Conservation (phyloP, 1,140 invertebrate genomes). For the Papilio aristodemus region DNA sequence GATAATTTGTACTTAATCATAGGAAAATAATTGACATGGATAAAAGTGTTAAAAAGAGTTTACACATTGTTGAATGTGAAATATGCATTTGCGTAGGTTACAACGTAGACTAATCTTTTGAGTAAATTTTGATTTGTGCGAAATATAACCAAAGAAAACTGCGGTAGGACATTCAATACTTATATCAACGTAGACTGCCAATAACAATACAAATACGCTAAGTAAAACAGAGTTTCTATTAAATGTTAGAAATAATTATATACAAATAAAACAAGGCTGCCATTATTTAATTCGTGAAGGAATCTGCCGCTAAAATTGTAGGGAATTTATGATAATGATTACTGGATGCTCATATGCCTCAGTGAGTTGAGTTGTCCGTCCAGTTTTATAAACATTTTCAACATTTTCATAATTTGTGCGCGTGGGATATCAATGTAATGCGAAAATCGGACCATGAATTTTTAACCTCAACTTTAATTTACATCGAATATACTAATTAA, state of each 20-base stretch:
- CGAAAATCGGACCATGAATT: background rate
- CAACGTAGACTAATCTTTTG: conserved; percentile 2
- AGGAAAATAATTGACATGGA: background rate
- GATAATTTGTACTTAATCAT: conserved; percentile 30
- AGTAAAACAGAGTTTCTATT: conserved; percentile 54
- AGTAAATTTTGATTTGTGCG: conserved; percentile 26
- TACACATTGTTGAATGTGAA: conserved; percentile 9
- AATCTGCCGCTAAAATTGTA: conserved; percentile 38
- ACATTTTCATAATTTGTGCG: conserved; percentile 52
- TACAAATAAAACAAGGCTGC: conserved; percentile 63
- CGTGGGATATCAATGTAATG: conserved; percentile 35
- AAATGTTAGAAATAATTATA: conserved; percentile 58
- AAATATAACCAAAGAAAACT: conserved; percentile 64
- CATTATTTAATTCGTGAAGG: conserved; percentile 52
- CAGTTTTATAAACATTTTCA: conserved; percentile 77
- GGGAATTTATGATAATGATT: conserved; percentile 40
- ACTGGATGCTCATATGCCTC: conserved; percentile 75
- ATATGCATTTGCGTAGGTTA: background rate
- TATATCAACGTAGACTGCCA: conserved; percentile 59
- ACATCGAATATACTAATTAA: too few species aligned
- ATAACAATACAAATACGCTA: conserved; percentile 41
- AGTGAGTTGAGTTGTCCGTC: conserved; percentile 79
- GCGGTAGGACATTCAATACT: conserved; percentile 46
- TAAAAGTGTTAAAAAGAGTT: background rate
- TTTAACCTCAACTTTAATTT: background rate